Percentiles rank a stretch among this genome's conserved stretches.
These are phyloP conservation scores for Anas georgica DNA, from an alignment of 2,797 vertebrate genomes.

Conservation along the genomic window DNA sequence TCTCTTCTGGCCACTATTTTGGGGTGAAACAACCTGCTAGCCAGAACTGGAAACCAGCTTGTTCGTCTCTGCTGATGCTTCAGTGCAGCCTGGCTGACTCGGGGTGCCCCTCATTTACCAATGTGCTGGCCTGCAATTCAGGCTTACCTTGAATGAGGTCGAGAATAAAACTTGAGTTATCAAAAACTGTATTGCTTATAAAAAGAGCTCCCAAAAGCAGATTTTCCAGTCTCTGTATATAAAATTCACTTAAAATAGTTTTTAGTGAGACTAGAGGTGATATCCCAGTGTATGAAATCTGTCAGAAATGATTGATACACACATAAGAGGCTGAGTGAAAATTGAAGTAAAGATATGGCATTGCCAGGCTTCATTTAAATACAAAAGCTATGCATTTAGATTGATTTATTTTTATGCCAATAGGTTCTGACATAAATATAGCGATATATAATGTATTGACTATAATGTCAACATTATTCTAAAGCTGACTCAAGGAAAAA, in stretches of 20 bases:
- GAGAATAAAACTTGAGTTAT: not conserved
- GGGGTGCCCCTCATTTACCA: fast-evolving
- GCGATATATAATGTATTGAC: slow-evolving; percentile 50
- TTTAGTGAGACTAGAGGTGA: not conserved
- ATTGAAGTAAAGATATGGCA: not conserved
- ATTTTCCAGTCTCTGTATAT: not conserved
- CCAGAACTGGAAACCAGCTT: not conserved
- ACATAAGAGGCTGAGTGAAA: not conserved
- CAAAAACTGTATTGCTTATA: not conserved
- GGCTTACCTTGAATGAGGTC: not conserved
- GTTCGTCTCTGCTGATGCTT: not conserved
- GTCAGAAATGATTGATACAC: slow-evolving; percentile 35
- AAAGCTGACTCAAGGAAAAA: slow-evolving; percentile 73
- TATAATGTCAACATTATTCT: slow-evolving; percentile 65
- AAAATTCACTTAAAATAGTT: slow-evolving; percentile 19
- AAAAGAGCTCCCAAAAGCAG: not conserved
- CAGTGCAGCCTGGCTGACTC: fast-evolving
- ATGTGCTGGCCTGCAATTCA: not conserved
- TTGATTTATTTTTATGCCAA: slow-evolving; percentile 70
- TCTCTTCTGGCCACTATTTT: not conserved
- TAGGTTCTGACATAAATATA: slow-evolving; percentile 62
- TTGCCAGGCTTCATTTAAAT: slow-evolving; percentile 50
- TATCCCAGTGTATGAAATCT: slow-evolving; percentile 12
- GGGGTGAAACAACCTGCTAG: not conserved
- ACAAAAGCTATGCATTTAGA: slow-evolving; percentile 7